phyloP scores from a whole-genome alignment of 2,888 invertebrate species.

The Noctua pronuba region DNA sequence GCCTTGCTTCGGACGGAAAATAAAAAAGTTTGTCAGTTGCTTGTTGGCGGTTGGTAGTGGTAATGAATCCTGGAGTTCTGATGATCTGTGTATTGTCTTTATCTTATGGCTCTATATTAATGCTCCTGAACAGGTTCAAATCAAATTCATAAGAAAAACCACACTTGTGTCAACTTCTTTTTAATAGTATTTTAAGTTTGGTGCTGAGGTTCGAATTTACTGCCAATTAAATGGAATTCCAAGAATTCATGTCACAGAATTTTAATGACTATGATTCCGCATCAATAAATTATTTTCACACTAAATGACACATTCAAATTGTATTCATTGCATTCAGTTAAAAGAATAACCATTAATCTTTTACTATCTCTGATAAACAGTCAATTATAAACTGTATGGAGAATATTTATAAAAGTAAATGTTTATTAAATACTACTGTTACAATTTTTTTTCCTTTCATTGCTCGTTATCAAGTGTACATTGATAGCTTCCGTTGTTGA shows the following conservation, averaged over 20 bases:
- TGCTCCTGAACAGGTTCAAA: neutral
- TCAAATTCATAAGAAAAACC: neutral
- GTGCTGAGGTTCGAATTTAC: neutral
- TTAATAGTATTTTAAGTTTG: neutral
- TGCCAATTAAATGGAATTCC: constrained; percentile 17
- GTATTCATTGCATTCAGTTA: constrained; percentile 72
- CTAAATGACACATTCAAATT: constrained; percentile 55
- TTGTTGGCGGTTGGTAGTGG: constrained; percentile 35
- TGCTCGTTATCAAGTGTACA: constrained; percentile 46
- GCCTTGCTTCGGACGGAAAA: constrained; percentile 28
- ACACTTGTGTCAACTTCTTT: neutral
- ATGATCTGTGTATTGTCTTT: neutral
- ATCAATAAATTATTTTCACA: constrained; percentile 47
- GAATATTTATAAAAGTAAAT: constrained; percentile 58
- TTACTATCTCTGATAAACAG: constrained; percentile 71
- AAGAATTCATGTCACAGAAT: constrained; percentile 13
- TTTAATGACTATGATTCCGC: constrained; percentile 41
- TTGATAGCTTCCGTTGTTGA: constrained; percentile 46
- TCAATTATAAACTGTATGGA: constrained; percentile 52
- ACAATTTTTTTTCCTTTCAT: constrained; percentile 37
- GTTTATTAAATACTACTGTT: constrained; percentile 17
- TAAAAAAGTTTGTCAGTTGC: constrained; percentile 34
- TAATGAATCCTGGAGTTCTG: constrained; percentile 44
- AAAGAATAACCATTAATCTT: constrained; percentile 79
- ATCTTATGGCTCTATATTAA: neutral